Evolutionary conservation across 2,888 invertebrate species (phyloP), one percentile per base, ranked within the genome.

Genomic region (Noctua comes): DNA sequence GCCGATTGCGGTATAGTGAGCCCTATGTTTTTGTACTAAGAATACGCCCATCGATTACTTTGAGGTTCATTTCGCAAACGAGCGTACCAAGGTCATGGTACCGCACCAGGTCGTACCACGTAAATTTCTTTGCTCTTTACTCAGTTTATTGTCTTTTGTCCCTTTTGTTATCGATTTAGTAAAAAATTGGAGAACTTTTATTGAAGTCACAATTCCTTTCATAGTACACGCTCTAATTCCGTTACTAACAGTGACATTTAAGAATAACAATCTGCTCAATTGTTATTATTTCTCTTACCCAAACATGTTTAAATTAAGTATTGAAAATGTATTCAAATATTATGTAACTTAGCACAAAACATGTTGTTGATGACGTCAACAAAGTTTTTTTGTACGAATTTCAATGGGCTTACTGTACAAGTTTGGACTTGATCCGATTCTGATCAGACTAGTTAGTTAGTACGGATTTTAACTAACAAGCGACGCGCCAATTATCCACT

Each of bases 91-190:
- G 96, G 96, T 95, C 95, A 93, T 86, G 92, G 94, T 94, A 93
- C 93, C 93, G 96, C 96, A 95, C 96, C 96, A 95, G 95, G 89
- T 93, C 89, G 96, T 96, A 95, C 96, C 96, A 96, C 89, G 95
- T 93, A 91, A 93, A 91, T 92, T 89, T 92, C 90, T 92, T 92
- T 93, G 89, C 91, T 92, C 91, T 93, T 92, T 92, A 91, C 90
- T 89, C 90, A 86, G 90, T 92, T 92, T 92, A 93, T 91, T 91
- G 91, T 92, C 87, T 90, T 88, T 87, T 89, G 88, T 87, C 91
- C 86, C 86, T 75, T 73, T 82, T 80, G 43, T 72, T 86, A 92
- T 92, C 89, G 91, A 92, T 92, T 90, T 72, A 64, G 82, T 85
- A 86, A 90, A 91, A 89, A 91, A 80, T 69, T 69, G 57, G 73